phyloP scores from a whole-genome alignment of 2,888 invertebrate genomes.

The Molorchus minor region DNA sequence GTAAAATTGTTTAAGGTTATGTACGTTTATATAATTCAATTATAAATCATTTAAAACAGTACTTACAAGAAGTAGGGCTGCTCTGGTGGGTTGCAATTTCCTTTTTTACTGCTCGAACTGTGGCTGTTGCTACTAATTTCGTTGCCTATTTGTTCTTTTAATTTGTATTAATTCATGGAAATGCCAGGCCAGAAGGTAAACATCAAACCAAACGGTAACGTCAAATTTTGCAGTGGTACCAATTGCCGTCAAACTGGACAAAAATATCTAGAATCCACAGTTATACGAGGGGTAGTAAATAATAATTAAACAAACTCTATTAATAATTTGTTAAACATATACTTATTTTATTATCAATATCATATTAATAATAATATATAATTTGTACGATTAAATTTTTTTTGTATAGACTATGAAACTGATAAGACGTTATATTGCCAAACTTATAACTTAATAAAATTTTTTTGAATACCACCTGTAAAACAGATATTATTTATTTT shows the following conservation, averaged over 20 bases:
- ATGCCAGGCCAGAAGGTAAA: conserved; percentile 2
- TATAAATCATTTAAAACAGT: conserved; percentile 28
- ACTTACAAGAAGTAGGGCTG: conserved; percentile 78
- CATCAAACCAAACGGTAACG: conserved; percentile 2
- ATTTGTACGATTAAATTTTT: no score
- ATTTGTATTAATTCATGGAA: conserved; percentile 1
- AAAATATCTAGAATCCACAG: no score
- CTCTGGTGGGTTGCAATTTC: conserved; percentile 80
- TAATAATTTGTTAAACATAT: no score
- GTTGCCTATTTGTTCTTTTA: conserved; percentile 74
- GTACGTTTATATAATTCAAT: conserved; percentile 32
- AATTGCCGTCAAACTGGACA: neutral
- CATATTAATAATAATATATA: no score
- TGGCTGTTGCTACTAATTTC: conserved; percentile 84
- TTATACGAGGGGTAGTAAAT: no score
- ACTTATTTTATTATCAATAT: no score
- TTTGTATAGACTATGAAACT: no score
- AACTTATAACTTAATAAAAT: no score
- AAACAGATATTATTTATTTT: neutral
- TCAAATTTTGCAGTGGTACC: neutral
- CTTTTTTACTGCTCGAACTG: conserved; percentile 88
- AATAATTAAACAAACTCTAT: no score
- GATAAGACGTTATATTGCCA: no score
- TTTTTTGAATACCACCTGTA: neutral
- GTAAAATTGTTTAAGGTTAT: conserved; percentile 43